A percentile compares a stretch with the other conserved stretches of the same genome.
Evolutionary conservation across 2,113 vertebrate species (phyloP).

Genomic region (Grammomys dolichurus): DNA sequence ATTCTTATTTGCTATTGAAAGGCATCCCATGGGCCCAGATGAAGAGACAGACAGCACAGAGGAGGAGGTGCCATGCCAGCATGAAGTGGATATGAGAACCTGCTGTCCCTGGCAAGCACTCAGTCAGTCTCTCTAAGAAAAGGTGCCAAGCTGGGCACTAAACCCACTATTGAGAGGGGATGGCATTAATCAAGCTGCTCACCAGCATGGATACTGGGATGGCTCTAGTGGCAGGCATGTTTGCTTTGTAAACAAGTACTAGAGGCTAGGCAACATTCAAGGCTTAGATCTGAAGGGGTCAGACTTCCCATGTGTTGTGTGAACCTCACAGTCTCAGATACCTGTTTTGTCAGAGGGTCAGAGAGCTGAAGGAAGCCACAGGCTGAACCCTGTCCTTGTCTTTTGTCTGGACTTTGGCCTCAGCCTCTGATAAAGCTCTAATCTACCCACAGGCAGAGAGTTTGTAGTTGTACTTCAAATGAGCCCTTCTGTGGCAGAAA

Average conservation of each 20-base stretch:
- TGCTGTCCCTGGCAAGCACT: neutral
- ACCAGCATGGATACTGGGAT: accelerated
- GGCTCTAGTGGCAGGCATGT: neutral
- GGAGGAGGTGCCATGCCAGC: accelerated
- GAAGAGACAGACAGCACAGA: neutral
- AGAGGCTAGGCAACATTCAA: neutral
- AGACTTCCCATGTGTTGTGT: neutral
- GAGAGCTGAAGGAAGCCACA: neutral
- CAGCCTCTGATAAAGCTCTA: neutral
- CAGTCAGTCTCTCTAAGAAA: neutral
- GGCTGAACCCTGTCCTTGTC: neutral
- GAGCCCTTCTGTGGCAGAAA: neutral
- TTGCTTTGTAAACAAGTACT: neutral
- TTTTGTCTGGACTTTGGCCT: neutral
- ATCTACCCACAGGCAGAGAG: neutral
- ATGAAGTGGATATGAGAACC: neutral
- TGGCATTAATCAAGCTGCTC: neutral
- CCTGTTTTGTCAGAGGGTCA: neutral
- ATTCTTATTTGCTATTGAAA: constrained; percentile 22
- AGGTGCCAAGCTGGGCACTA: neutral
- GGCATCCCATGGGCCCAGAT: neutral
- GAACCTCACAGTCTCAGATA: neutral
- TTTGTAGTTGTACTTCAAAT: neutral
- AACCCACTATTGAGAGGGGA: neutral
- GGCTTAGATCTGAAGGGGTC: neutral